These are phyloP conservation scores for Cosmia pyralina DNA, from an alignment of 2,888 invertebrate species.

Conservation along the genomic window DNA sequence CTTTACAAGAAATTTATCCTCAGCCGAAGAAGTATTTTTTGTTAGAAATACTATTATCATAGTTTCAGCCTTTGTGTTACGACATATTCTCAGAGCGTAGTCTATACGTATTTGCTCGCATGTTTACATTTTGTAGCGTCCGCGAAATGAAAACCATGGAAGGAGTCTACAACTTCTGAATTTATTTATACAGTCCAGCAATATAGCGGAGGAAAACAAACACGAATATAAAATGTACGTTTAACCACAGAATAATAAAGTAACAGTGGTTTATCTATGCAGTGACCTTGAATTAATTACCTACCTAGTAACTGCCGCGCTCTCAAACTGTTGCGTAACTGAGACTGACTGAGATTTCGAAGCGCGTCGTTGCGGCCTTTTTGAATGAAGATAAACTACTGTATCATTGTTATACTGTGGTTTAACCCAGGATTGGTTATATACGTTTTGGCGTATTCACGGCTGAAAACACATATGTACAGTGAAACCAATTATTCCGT, in stretches of 20 bases:
- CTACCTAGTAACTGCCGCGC: too few species aligned
- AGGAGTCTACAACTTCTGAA: conserved; percentile 34
- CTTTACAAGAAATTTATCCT: too few species aligned
- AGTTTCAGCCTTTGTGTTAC: conserved; percentile 12
- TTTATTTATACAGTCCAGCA: conserved; percentile 43
- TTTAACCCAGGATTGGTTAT: conserved; percentile 41
- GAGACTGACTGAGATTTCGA: too few species aligned
- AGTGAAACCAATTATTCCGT: conserved; percentile 70
- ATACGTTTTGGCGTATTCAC: conserved; percentile 63
- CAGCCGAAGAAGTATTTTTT: conserved; percentile 7
- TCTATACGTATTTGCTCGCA: conserved; percentile 32
- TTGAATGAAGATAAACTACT: too few species aligned
- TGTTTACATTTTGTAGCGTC: conserved; percentile 33
- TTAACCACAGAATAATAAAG: conserved; percentile 20
- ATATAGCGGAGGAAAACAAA: conserved; percentile 42
- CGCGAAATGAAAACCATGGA: conserved; percentile 51
- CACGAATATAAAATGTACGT: conserved; percentile 56
- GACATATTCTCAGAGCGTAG: conserved; percentile 30
- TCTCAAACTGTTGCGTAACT: too few species aligned
- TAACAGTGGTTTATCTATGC: too few species aligned
- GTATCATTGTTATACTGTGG: too few species aligned
- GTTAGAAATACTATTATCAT: not conserved
- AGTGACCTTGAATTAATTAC: too few species aligned
- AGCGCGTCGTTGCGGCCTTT: too few species aligned
- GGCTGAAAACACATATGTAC: conserved; percentile 61